phyloP scores from a whole-genome alignment of 2,888 invertebrate genomes.

The Drosophila bunnanda region DNA sequence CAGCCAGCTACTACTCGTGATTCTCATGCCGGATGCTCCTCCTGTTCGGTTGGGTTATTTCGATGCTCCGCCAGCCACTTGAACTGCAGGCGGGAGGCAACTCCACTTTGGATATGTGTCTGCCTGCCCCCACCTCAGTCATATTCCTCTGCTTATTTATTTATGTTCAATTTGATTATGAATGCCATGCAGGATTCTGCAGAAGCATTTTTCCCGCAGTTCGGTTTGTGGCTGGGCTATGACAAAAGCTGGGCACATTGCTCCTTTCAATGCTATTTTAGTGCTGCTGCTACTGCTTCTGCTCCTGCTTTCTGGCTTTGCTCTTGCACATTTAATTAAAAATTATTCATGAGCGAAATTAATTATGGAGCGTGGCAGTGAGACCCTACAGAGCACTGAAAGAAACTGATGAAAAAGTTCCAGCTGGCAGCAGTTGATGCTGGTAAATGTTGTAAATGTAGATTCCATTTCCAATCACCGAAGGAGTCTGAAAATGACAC shows the following conservation, averaged over 20 bases:
- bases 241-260: constrained; percentile 27
- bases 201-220: constrained; percentile 2
- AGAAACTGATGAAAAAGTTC: too few species aligned
- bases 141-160: constrained; percentile 30
- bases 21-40: constrained; percentile 12
- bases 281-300: constrained; percentile 11
- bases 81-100: constrained; percentile 6
- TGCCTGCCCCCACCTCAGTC: neutral
- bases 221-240: neutral
- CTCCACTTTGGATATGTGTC: constrained; percentile 8
- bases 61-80: constrained; percentile 10
- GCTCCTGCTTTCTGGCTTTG: constrained; percentile 21
- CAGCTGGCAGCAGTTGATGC: too few species aligned
- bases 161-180: constrained; percentile 46
- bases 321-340: constrained; percentile 70
- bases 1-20: constrained; percentile 8
- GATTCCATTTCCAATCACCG: too few species aligned
- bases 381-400: constrained; percentile 19
- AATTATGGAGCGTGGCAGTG: constrained; percentile 66
- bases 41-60: constrained; percentile 14
- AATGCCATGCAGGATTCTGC: constrained; percentile 25
- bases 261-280: constrained; percentile 46
- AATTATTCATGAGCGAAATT: constrained; percentile 79
- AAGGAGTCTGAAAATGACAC: constrained; percentile 12
- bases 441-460: too few species aligned